Evolutionary conservation across 92 coral and sea anemone species (phyloP).

Genomic region (Heliopora coerulea): DNA sequence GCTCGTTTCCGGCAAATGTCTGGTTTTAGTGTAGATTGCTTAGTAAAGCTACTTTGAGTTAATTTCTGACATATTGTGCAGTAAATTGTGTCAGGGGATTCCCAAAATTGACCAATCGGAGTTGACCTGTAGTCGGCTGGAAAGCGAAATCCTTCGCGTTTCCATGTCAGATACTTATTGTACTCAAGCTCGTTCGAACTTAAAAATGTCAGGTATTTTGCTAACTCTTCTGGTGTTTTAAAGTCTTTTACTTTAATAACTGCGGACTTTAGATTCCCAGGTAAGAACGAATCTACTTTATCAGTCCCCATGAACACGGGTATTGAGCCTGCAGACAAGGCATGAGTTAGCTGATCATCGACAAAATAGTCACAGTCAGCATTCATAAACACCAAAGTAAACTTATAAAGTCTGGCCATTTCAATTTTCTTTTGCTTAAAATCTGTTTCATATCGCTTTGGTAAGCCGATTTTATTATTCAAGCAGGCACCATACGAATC

Average conservation of each 20-base stretch:
- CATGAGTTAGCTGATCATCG: conserved; percentile 55
- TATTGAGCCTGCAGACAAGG: conserved; percentile 49
- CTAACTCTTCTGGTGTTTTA: conserved; percentile 45
- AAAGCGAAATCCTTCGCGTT: conserved; percentile 43
- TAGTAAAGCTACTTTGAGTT: not conserved
- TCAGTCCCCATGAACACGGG: conserved; percentile 55
- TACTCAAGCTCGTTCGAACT: conserved; percentile 48
- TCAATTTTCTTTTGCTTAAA: conserved; percentile 40
- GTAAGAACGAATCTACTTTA: conserved; percentile 47
- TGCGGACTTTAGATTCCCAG: conserved; percentile 49
- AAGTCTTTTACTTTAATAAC: conserved; percentile 57
- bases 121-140: conserved; percentile 26
- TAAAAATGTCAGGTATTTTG: conserved; percentile 44
- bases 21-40: conserved; percentile 22
- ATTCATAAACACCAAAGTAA: conserved; percentile 55
- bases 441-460: conserved; percentile 25
- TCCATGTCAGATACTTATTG: conserved; percentile 53
- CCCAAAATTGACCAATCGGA: conserved; percentile 34
- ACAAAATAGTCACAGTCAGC: conserved; percentile 58
- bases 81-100: conserved; percentile 21
- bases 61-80: conserved; percentile 25
- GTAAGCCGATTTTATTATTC: conserved; percentile 48
- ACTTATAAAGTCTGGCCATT: conserved; percentile 46
- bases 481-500: conserved; percentile 70
- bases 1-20: conserved; percentile 18